phyloP scores from a whole-genome alignment of 2,888 invertebrate genomes.

The Meliscaeva auricollis region DNA sequence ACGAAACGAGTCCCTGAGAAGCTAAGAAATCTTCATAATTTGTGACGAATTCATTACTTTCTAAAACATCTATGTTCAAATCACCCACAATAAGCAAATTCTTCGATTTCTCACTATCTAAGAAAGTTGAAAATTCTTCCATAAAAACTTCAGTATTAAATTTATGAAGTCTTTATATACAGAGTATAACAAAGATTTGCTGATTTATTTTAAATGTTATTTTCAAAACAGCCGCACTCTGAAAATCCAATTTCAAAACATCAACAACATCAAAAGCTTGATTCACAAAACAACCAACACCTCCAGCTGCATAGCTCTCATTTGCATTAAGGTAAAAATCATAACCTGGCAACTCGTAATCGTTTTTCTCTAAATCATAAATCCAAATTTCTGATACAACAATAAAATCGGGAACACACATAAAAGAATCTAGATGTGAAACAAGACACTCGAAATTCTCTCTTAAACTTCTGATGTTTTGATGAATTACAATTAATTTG shows the following conservation, averaged over 20 bases:
- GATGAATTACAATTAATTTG: conserved; percentile 27
- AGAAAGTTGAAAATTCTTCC: conserved; percentile 6
- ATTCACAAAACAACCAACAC: background rate
- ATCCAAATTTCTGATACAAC: conserved; percentile 37
- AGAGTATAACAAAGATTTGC: conserved; percentile 12
- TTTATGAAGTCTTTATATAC: conserved; percentile 11
- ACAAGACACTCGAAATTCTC: conserved; percentile 8
- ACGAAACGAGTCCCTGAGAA: conserved; percentile 7
- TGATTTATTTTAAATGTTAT: background rate
- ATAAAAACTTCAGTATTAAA: background rate
- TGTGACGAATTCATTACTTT: background rate
- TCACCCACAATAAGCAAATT: conserved; percentile 16
- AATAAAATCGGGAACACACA: conserved; percentile 15
- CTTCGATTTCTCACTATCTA: conserved; percentile 7
- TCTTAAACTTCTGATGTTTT: conserved; percentile 34
- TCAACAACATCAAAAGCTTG: too few relatives aligned
- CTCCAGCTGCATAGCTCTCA: background rate
- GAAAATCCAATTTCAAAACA: background rate
- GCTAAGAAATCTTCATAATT: background rate
- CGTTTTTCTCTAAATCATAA: conserved; percentile 13
- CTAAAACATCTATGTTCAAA: conserved; percentile 13
- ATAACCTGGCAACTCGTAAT: background rate
- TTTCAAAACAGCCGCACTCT: background rate
- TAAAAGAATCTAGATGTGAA: conserved; percentile 13
- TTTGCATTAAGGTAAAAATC: background rate